These are phyloP conservation scores for Ageneiosus marmoratus DNA, from an alignment of 2,113 vertebrate genomes.

Conservation along the genomic window DNA sequence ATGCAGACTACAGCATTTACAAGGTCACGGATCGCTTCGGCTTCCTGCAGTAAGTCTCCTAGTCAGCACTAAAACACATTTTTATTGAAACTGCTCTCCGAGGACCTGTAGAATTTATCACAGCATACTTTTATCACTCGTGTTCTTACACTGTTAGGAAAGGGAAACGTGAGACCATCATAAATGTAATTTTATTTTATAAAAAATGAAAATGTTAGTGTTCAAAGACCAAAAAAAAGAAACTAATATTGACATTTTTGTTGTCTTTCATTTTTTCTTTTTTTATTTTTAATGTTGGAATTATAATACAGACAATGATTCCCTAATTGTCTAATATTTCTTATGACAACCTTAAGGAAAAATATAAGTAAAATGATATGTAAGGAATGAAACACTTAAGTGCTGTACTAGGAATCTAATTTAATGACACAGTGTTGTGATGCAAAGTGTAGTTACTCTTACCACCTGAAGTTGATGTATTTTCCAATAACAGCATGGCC, in stretches of 20 bases:
- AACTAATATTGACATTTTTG: no score
- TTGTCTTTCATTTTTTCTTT: no score
- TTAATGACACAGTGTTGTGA: background rate
- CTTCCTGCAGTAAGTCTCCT: constrained; percentile 81
- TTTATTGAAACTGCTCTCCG: background rate
- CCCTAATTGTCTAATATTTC: background rate
- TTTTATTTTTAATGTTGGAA: background rate
- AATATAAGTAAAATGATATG: background rate
- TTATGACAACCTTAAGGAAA: background rate
- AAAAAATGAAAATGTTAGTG: background rate
- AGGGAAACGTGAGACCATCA: background rate
- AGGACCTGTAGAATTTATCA: background rate
- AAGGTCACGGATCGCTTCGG: constrained; percentile 88
- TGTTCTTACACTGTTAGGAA: background rate
- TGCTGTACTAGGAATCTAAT: background rate
- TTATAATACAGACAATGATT: background rate
- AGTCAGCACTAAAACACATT: background rate
- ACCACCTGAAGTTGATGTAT: background rate
- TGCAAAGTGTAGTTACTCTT: background rate
- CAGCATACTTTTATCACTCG: no score
- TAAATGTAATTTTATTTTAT: background rate
- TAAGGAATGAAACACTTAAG: background rate
- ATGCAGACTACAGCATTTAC: constrained; percentile 82
- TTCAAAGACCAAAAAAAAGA: background rate
- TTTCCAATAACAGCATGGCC: background rate